Evolutionary conservation across 2,113 vertebrate species (phyloP), one percentile per base, ranked within the genome.

Genomic region (Rhinoderma darwinii): DNA sequence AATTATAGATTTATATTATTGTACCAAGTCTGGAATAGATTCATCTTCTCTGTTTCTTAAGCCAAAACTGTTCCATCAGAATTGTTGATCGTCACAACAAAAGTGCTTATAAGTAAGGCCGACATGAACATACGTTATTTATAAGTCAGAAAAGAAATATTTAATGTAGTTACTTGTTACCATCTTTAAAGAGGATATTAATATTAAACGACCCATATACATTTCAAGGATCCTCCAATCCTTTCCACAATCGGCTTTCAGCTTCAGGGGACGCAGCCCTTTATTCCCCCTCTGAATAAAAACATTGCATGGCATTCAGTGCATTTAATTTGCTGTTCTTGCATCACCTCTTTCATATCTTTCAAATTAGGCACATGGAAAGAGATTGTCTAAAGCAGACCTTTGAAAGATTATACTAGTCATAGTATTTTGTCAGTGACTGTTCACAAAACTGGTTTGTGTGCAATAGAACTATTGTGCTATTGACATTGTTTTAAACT

Each of bases 1-100:
- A 68, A 83, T 72, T 83, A 50, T 43, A 82, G 35, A 63, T 63
- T 54, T 27, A 82, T 81, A 43, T 82, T 66, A 61, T 63, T 82
- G 79, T 82, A 82, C 56, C 17, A 27, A 63, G 37, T 59, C 17
- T 81, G 25, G 35, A 35, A 66, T 66, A 44, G n/a, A 30, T 35
- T 1, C 15, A 10, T 35, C 37, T 27, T 81, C 18, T 72, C 17
- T 43, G 22, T 54, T 25, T 41, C 54, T 81, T 61, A 63, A 63
- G 25, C 18, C 78, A 27, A 56, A 81, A 61, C 5, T 43, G 54
- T 51, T n/a, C 25, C 5, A 27, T 41, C 43, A 3, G 10, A 37
- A 43, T 63, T 27, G 35, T 59, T 61, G 54, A 27, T 72, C 41
- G 68, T 41, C 68, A 72, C 68, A 72, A 72, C 20, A 72, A 39